Evolutionary conservation across 2,888 invertebrate species (phyloP).

Genomic region (Phragmatobia fuliginosa): DNA sequence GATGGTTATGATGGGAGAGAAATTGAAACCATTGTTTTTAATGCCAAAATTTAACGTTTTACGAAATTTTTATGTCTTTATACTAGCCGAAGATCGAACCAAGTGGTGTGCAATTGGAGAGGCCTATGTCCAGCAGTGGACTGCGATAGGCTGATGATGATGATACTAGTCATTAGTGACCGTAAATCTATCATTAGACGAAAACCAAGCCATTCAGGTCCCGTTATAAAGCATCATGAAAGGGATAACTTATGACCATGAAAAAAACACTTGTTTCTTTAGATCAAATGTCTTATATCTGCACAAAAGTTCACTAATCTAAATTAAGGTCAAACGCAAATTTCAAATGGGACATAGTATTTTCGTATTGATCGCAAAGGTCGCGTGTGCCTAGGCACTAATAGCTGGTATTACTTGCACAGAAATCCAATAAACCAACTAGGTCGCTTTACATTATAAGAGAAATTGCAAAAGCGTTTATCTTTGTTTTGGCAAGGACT

Average conservation of each 20-base stretch:
- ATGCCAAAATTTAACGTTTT: too few species aligned
- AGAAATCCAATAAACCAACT: conserved; percentile 1
- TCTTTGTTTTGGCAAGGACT: background rate
- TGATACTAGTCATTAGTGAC: too few species aligned
- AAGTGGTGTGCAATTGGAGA: too few species aligned
- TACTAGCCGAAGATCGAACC: too few species aligned
- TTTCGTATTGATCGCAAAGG: conserved; percentile 6
- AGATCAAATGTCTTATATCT: background rate
- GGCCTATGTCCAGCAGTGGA: too few species aligned
- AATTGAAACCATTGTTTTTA: background rate
- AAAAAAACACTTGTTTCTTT: too few species aligned
- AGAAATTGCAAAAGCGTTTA: background rate
- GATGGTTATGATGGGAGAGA: background rate
- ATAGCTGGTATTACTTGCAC: conserved; percentile 4
- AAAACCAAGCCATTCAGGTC: too few species aligned
- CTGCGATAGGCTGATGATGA: too few species aligned
- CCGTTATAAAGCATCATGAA: too few species aligned
- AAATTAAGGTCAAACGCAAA: conserved; percentile 6
- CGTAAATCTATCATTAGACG: too few species aligned
- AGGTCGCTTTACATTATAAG: background rate
- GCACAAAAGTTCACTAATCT: background rate
- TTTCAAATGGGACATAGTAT: background rate
- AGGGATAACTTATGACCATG: too few species aligned
- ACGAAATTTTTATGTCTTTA: too few species aligned
- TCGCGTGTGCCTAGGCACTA: conserved; percentile 24